Percentiles rank a stretch among this genome's conserved stretches.
phyloP scores from a whole-genome alignment of 1,140 invertebrate species.

The Oryctes rhinoceros region DNA sequence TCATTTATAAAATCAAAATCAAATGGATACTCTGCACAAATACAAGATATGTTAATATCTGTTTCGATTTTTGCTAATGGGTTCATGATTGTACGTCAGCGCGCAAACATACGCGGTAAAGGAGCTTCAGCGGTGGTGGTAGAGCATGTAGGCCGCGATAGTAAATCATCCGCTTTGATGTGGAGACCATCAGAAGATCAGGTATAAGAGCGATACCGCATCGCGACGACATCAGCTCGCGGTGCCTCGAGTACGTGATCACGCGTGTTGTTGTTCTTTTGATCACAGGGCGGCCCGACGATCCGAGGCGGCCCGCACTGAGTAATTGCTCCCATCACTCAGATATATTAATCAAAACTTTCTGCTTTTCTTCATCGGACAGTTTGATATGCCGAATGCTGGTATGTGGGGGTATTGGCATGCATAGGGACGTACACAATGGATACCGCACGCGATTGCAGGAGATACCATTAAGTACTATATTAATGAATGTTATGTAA shows the following conservation, averaged over 20 bases:
- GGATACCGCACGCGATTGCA: slow-evolving; percentile 29
- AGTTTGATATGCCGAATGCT: slow-evolving; percentile 36
- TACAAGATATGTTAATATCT: neutral
- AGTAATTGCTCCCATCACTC: slow-evolving; percentile 43
- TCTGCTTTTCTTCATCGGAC: slow-evolving; percentile 32
- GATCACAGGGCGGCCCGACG: slow-evolving; percentile 48
- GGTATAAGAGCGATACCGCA: slow-evolving; percentile 24
- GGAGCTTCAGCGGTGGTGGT: neutral
- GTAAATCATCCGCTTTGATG: slow-evolving; percentile 30
- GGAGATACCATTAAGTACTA: slow-evolving; percentile 9
- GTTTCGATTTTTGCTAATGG: no score
- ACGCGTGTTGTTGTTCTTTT: slow-evolving; percentile 37
- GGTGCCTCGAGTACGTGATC: slow-evolving; percentile 27
- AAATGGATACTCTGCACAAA: no score
- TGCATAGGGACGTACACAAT: slow-evolving; percentile 7
- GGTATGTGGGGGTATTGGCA: slow-evolving; percentile 36
- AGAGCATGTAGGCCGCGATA: slow-evolving; percentile 13
- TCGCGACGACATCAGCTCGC: slow-evolving; percentile 25
- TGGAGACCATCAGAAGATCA: slow-evolving; percentile 18
- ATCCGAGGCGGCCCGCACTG: slow-evolving; percentile 34
- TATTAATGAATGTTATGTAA: slow-evolving; percentile 28
- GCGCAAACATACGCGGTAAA: neutral
- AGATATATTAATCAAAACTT: slow-evolving; percentile 43
- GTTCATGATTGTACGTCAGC: neutral
- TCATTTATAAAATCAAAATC: no score